Evolutionary conservation across 64 coral and sea anemone species (phyloP), one percentile per base, ranked within the genome.

Genomic region (Montipora sp.): DNA sequence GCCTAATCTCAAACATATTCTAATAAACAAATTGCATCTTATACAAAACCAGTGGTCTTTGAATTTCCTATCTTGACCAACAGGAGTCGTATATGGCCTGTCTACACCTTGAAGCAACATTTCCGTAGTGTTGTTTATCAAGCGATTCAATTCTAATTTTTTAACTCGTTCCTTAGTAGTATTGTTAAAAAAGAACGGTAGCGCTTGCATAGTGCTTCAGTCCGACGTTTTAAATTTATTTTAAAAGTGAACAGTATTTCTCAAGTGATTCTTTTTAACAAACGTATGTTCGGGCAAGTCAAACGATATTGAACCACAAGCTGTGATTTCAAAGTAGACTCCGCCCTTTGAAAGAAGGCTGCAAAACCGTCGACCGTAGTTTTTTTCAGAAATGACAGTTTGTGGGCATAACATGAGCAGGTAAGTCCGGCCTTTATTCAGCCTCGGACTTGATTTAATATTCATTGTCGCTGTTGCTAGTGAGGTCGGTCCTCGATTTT

Each of bases 261-360:
- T 11, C 11, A 57, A 57, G 53, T 36, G 27, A 36, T 7, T 66
- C 66, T 83, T 58, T 67, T 83, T 45, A 46, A 44, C 58, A 23
- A 22, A 46, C 24, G 11, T 24, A 44, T 36, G 24, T 24, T 27
- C 23, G 63, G 20, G n/a, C 61, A 21, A 84, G 45, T 84, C 16
- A 49, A 49, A 7, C 24, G 43, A 46, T 67, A 50, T 70, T 51
- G 9, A 68, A 48, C 46, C 59, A 84, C 60, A 68, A 46, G 81
- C 15, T 84, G 81, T 69, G 81, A 84, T n/a, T 68, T 67, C 11
- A 50, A 71, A 13, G 27, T 36, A 70, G 63, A 21, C 82, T 85
- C 82, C 82, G 82, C 82, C 82, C 63, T 85, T 22, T 85, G 46
- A 71, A 85, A 85, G 71, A 4, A 50, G 11, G 4, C 45, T 49